Percentiles rank a stretch among this genome's conserved stretches.
These are phyloP conservation scores for Pygmarrhopalites habei DNA, from an alignment of 1,140 invertebrate species.

Conservation along the genomic window DNA sequence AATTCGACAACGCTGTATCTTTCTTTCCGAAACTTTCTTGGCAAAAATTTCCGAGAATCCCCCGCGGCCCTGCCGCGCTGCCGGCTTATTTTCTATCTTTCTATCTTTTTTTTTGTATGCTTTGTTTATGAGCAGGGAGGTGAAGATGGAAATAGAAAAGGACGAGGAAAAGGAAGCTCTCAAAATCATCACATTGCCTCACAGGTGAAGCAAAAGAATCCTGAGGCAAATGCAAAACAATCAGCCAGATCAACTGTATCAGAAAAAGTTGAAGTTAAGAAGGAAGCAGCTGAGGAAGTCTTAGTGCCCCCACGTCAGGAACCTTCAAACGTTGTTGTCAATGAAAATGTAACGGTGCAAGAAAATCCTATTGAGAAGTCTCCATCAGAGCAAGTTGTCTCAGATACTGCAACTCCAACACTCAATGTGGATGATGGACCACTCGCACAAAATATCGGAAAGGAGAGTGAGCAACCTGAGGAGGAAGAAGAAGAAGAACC, in stretches of 20 bases:
- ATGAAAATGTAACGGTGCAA: too few species aligned
- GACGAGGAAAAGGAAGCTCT: not conserved
- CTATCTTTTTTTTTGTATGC: too few species aligned
- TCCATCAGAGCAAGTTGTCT: not conserved
- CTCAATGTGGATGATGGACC: too few species aligned
- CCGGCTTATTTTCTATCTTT: too few species aligned
- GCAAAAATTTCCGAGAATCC: too few species aligned
- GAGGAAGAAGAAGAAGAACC: conserved; percentile 41
- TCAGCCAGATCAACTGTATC: conserved; percentile 32
- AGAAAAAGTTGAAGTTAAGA: conserved; percentile 30
- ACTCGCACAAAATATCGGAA: not conserved
- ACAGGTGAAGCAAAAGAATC: too few species aligned
- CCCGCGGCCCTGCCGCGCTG: too few species aligned
- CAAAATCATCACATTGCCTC: too few species aligned
- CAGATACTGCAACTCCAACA: not conserved
- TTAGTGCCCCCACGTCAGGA: conserved; percentile 12
- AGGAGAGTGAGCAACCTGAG: conserved; percentile 34
- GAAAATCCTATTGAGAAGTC: too few species aligned
- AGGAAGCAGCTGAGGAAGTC: conserved; percentile 3
- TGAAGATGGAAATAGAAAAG: not conserved
- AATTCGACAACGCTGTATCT: too few species aligned
- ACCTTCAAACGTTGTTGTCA: not conserved
- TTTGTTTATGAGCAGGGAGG: not conserved
- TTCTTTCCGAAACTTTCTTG: too few species aligned
- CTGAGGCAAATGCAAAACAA: not conserved